Evolutionary conservation across 2,888 invertebrate genomes (phyloP).

Genomic region (Polietes domitor): DNA sequence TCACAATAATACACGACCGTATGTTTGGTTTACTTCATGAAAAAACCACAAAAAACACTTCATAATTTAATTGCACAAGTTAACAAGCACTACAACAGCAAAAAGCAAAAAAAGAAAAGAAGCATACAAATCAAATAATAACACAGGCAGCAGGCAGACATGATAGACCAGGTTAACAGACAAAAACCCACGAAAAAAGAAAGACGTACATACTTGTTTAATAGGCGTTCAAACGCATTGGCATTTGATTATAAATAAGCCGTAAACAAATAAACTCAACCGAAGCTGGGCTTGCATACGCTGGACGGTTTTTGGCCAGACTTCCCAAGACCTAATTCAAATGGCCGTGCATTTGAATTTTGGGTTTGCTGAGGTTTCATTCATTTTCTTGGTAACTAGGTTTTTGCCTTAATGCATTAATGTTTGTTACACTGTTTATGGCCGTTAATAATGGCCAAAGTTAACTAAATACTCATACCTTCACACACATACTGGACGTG

Average conservation of each 20-base stretch:
- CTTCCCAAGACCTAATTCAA: not conserved
- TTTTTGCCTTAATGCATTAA: not conserved
- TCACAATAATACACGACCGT: not conserved
- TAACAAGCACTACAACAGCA: not conserved
- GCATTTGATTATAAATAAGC: constrained; percentile 18
- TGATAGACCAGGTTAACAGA: not conserved
- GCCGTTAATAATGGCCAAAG: not conserved
- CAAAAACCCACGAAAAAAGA: not conserved
- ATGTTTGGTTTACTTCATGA: not conserved
- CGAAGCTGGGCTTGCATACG: not conserved
- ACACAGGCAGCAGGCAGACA: not conserved
- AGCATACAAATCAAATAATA: not conserved
- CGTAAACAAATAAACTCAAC: constrained; percentile 16
- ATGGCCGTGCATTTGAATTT: not conserved
- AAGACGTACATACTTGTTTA: not conserved
- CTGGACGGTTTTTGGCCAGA: not conserved
- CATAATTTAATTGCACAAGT: constrained; percentile 20
- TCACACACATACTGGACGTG: not conserved
- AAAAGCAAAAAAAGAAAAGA: not conserved
- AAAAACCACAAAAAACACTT: not conserved
- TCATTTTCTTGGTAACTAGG: not conserved
- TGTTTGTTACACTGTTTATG: not conserved
- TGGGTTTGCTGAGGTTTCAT: not conserved
- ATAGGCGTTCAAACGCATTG: not conserved
- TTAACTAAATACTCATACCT: not conserved